A percentile compares a stretch with the other conserved stretches of the same genome.
These are phyloP conservation scores for Conus canariensis DNA, from an alignment of 2,888 invertebrate genomes.

Conservation along the genomic window DNA sequence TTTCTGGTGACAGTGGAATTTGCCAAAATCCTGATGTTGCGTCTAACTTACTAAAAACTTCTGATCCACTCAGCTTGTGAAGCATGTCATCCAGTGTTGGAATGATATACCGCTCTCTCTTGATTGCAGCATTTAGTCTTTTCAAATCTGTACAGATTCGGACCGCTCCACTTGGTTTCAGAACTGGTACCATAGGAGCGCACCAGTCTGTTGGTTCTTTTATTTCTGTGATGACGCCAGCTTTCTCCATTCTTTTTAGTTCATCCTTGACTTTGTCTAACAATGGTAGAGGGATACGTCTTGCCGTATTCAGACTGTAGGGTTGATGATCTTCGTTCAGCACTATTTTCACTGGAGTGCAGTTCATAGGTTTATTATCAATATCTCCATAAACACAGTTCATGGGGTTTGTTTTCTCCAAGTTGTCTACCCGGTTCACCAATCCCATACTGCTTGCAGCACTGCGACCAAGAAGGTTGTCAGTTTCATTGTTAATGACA, in stretches of 20 bases:
- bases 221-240: slow-evolving; percentile 28
- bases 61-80: slow-evolving; percentile 6
- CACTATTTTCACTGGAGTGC: slow-evolving; percentile 21
- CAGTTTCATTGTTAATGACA: too few species aligned
- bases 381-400: too few species aligned
- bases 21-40: neutral
- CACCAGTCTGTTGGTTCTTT: slow-evolving; percentile 29
- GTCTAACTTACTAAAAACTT: slow-evolving; percentile 14
- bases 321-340: slow-evolving; percentile 24
- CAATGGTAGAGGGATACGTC: slow-evolving; percentile 17
- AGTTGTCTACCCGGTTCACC: too few species aligned
- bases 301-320: slow-evolving; percentile 22
- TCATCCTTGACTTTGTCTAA: slow-evolving; percentile 28
- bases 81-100: slow-evolving; percentile 27
- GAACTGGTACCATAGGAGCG: neutral
- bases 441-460: too few species aligned
- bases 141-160: slow-evolving; percentile 14
- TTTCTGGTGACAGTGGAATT: neutral
- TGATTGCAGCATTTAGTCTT: neutral
- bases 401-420: too few species aligned
- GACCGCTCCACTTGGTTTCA: neutral
- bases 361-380: neutral
- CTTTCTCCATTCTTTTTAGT: slow-evolving; percentile 19
- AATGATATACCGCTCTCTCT: neutral
- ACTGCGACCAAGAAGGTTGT: too few species aligned